Conservation (phyloP, 2,888 invertebrate genomes). For the Ectobius pallidus region DNA sequence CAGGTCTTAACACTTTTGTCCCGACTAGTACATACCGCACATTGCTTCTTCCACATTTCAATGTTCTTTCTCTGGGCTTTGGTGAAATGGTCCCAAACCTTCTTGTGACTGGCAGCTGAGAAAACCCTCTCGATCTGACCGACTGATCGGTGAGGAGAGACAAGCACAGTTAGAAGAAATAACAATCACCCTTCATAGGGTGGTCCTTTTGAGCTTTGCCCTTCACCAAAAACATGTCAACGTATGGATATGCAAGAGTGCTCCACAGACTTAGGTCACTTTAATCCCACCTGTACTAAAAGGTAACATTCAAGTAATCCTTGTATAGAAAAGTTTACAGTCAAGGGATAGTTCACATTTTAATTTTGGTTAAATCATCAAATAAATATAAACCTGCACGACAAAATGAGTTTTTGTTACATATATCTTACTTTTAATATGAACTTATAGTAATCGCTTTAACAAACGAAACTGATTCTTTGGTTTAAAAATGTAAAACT, state of each 20-base stretch:
- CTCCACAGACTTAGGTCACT: background rate
- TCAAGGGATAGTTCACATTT: no score
- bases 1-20: conserved; percentile 13
- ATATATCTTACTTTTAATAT: no score
- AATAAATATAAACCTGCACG: no score
- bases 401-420: no score
- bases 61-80: conserved; percentile 99
- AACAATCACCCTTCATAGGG: conserved; percentile 28
- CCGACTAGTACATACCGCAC: conserved; percentile 75
- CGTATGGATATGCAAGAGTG: background rate
- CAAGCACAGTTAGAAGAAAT: conserved; percentile 44
- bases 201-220: conserved; percentile 21
- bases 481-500: no score
- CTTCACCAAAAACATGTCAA: conserved; percentile 15
- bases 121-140: conserved; percentile 99
- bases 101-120: conserved; percentile 94
- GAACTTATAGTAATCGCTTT: no score
- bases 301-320: no score
- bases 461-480: no score
- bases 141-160: conserved; percentile 66
- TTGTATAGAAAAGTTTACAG: no score
- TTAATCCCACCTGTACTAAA: background rate
- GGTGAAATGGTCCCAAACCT: conserved; percentile 99
- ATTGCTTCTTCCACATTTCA: conserved; percentile 96
- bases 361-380: no score